Percentiles rank a stretch among this genome's conserved stretches.
phyloP scores from a whole-genome alignment of 64 coral and sea anemone genomes.

The Anthopleura sola region DNA sequence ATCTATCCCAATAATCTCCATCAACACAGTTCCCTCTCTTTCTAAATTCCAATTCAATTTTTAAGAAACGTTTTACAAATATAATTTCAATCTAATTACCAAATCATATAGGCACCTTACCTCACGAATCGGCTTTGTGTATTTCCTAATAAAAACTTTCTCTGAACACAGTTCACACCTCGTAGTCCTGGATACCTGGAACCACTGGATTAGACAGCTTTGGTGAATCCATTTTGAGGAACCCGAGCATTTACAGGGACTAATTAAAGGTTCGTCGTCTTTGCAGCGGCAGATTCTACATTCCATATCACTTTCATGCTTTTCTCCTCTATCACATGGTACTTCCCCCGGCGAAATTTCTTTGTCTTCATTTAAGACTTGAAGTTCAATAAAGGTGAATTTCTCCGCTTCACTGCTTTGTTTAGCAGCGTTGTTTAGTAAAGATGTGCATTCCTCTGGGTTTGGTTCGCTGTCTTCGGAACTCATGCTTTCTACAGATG shows the following conservation, averaged over 20 bases:
- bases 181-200: conserved; percentile 67
- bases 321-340: background rate
- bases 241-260: conserved; percentile 81
- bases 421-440: background rate
- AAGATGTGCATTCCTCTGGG: background rate
- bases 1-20: background rate
- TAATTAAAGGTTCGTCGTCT: conserved; percentile 69
- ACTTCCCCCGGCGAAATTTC: background rate
- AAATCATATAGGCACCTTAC: conserved; percentile 28
- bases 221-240: conserved; percentile 88
- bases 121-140: conserved; percentile 79
- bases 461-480: background rate
- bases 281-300: conserved; percentile 80
- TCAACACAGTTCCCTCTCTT: background rate
- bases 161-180: conserved; percentile 85
- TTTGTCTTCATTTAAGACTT: background rate
- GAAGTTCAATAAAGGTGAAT: background rate
- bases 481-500: background rate
- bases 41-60: too few relatives aligned
- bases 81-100: background rate
- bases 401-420: background rate
- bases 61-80: background rate
- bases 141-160: conserved; percentile 60
- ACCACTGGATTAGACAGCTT: conserved; percentile 84
- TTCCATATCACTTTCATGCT: conserved; percentile 36